phyloP scores from a whole-genome alignment of 2,888 invertebrate species.

The Globia sparganii region DNA sequence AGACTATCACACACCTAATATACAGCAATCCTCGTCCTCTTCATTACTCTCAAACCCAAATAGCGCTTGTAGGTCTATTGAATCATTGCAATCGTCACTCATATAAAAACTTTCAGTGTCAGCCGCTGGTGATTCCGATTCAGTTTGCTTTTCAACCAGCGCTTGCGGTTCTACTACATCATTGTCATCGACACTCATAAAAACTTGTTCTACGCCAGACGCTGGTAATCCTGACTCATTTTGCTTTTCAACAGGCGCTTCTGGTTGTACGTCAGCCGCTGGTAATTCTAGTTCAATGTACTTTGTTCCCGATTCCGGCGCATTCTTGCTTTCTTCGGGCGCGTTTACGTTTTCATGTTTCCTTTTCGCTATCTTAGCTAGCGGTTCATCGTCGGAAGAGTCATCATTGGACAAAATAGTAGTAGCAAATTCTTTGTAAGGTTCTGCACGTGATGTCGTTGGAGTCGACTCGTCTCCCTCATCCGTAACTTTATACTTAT shows the following conservation, averaged over 20 bases:
- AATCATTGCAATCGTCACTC: slow-evolving; percentile 20
- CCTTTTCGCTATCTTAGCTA: slow-evolving; percentile 77
- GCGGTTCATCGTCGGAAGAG: slow-evolving; percentile 84
- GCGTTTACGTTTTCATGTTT: slow-evolving; percentile 53
- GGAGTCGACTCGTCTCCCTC: neutral
- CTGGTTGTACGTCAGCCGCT: neutral
- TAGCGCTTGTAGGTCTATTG: slow-evolving; percentile 10
- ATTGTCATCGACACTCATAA: neutral
- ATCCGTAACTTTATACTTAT: neutral
- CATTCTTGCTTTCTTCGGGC: neutral
- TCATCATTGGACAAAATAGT: slow-evolving; percentile 65
- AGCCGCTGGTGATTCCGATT: neutral
- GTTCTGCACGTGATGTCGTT: neutral
- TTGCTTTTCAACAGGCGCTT: neutral
- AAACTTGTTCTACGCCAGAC: neutral
- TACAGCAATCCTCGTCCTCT: slow-evolving; percentile 66
- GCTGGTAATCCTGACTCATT: neutral
- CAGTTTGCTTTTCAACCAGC: slow-evolving; percentile 3
- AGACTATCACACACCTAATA: slow-evolving; percentile 72
- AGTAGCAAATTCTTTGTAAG: slow-evolving; percentile 5
- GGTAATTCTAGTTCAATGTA: neutral
- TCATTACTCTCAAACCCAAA: slow-evolving; percentile 31
- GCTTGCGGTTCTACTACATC: neutral
- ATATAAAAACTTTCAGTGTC: neutral
- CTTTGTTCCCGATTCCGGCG: neutral